Conservation (phyloP, 2,113 vertebrate species). For the Erpornis zantholeuca region DNA sequence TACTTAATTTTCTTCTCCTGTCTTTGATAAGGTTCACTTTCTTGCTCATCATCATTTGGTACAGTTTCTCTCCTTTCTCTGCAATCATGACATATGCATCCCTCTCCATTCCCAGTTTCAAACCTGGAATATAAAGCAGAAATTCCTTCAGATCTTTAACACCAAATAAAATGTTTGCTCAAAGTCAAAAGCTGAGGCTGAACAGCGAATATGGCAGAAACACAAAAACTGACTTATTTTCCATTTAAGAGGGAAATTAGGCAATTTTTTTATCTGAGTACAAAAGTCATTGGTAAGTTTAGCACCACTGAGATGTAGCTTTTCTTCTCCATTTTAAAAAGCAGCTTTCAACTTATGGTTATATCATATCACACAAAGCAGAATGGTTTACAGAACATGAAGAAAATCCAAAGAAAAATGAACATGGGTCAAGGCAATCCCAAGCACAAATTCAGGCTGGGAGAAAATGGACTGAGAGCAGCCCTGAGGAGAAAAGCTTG, state of each 20-base stretch:
- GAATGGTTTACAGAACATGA: not conserved
- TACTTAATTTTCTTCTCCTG: slow-evolving; percentile 93
- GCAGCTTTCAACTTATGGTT: not conserved
- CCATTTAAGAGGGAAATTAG: not conserved
- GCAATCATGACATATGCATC: slow-evolving; percentile 97
- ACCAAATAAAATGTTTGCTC: not conserved
- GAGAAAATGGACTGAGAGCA: not conserved
- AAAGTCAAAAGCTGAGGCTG: not conserved
- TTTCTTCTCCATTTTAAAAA: not conserved
- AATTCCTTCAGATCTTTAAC: not conserved
- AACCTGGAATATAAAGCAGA: slow-evolving; percentile 73
- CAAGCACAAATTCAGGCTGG: not conserved
- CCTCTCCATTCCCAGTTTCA: slow-evolving; percentile 97
- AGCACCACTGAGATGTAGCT: not conserved
- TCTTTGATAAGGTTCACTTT: slow-evolving; percentile 95
- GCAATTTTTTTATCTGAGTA: not conserved
- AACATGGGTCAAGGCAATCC: not conserved
- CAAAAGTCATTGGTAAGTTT: not conserved
- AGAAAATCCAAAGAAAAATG: not conserved
- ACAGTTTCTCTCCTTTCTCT: slow-evolving; percentile 97
- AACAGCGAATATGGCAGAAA: not conserved
- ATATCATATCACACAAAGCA: not conserved
- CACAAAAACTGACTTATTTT: not conserved
- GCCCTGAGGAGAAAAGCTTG: not conserved
- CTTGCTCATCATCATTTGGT: slow-evolving; percentile 98